These are phyloP conservation scores for Pocillopora grandis DNA, from an alignment of 92 coral and sea anemone species.

Conservation along the genomic window DNA sequence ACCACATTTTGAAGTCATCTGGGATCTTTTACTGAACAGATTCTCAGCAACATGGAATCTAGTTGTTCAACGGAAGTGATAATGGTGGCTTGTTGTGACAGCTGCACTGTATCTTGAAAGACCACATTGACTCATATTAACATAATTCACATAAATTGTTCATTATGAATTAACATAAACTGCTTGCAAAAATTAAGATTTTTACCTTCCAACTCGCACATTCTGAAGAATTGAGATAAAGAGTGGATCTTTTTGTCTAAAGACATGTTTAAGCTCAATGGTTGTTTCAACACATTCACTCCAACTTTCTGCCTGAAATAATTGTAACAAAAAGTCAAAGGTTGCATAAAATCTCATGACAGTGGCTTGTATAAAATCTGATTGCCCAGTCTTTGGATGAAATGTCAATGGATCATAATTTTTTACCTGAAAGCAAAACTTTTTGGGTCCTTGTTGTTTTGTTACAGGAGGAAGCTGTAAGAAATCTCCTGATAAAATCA, in stretches of 20 bases:
- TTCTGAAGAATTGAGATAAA: constrained; percentile 91
- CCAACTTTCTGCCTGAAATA: constrained; percentile 94
- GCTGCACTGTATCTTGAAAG: no score
- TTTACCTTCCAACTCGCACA: constrained; percentile 95
- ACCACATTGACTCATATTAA: no score
- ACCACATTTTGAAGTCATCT: no score
- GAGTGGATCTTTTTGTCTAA: constrained; percentile 88
- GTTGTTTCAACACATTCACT: constrained; percentile 80
- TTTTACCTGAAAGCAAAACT: constrained; percentile 93
- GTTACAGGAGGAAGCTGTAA: constrained; percentile 98
- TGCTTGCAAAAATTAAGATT: neutral
- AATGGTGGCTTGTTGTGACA: no score
- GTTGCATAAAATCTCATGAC: neutral
- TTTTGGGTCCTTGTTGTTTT: constrained; percentile 66
- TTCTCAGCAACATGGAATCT: no score
- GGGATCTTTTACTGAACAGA: no score
- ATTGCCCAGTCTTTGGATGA: no score
- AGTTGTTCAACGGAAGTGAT: no score
- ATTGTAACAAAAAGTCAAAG: neutral
- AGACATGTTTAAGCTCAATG: constrained; percentile 84
- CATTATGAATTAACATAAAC: neutral
- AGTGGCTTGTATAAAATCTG: no score
- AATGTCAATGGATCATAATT: neutral
- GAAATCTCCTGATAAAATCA: constrained; percentile 94
- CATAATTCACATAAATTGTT: neutral